Evolutionary conservation across 2,888 invertebrate species (phyloP).

Genomic region (Ischnura elegans): DNA sequence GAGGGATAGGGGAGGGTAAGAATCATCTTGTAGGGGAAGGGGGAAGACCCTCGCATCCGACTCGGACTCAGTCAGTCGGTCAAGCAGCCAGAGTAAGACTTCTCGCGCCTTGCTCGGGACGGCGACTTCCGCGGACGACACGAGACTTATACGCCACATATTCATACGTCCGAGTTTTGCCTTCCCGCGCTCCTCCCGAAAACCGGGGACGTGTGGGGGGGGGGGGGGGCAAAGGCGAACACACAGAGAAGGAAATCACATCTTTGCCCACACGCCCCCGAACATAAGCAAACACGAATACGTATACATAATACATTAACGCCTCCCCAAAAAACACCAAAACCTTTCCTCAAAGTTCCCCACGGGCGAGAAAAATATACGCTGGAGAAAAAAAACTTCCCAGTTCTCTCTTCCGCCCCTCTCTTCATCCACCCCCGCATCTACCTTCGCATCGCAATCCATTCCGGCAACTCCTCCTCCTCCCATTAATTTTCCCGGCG

Average conservation of each 20-base stretch:
- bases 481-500: neutral
- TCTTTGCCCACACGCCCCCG: neutral
- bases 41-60: neutral
- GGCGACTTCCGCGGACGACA: neutral
- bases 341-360: neutral
- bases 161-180: neutral
- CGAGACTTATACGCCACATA: neutral
- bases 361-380: neutral
- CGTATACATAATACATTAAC: neutral
- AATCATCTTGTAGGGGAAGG: constrained; percentile 16
- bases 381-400: neutral
- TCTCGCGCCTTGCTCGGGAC: neutral
- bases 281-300: neutral
- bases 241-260: neutral
- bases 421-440: neutral
- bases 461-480: neutral
- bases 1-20: constrained; percentile 8
- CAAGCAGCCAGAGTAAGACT: constrained; percentile 53
- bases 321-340: neutral
- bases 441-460: no score
- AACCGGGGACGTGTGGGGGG: neutral
- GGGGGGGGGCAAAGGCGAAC: neutral
- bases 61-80: constrained; percentile 64
- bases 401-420: neutral
- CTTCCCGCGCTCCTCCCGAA: neutral